These are phyloP conservation scores for Tauraco hartlaubi DNA, from an alignment of 2,797 vertebrate genomes.

Conservation along the genomic window DNA sequence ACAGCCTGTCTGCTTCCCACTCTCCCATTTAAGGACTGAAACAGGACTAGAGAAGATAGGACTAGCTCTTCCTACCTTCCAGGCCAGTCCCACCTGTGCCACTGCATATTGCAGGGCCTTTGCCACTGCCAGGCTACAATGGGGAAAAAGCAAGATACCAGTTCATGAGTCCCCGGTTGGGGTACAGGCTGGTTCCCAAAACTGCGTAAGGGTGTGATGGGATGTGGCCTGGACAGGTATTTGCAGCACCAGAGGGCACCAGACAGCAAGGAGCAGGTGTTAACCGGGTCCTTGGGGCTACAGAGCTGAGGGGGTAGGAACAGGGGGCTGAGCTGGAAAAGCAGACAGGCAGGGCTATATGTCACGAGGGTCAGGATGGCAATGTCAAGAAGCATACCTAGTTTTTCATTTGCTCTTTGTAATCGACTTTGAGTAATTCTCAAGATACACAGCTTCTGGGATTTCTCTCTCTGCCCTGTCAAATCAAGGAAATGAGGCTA, in stretches of 20 bases:
- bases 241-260: constrained; percentile 57
- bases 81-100: not conserved
- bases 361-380: not conserved
- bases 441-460: not conserved
- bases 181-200: not conserved
- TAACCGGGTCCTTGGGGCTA: not conserved
- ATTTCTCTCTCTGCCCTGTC: not conserved
- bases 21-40: not conserved
- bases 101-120: not conserved
- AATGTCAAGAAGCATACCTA: not conserved
- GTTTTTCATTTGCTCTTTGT: not conserved
- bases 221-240: not conserved
- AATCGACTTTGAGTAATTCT: not conserved
- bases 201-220: not conserved
- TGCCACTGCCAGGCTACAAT: not conserved
- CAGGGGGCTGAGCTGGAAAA: not conserved
- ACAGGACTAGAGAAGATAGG: not conserved
- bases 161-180: rapidly evolving
- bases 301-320: not conserved
- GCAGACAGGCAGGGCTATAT: not conserved
- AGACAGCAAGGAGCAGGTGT: constrained; percentile 17
- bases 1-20: not conserved
- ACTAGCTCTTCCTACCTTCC: not conserved
- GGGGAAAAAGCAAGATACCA: not conserved
- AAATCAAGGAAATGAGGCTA: not conserved